Conservation (phyloP, 2,888 invertebrate species). For the Tricholauxania praeusta region DNA sequence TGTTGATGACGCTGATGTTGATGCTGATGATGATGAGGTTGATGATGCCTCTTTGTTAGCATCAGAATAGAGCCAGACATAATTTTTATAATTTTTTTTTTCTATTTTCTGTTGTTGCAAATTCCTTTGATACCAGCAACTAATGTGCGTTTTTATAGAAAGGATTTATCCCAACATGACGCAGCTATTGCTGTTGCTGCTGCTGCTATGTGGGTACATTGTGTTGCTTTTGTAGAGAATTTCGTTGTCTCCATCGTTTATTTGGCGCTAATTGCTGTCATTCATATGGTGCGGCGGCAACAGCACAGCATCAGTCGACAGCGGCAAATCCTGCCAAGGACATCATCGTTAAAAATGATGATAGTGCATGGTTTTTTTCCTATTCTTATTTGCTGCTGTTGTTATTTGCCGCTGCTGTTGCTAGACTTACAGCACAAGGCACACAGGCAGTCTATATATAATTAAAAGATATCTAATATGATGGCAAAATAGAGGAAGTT, state of each 20-base stretch:
- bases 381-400: background rate
- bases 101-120: too few species aligned
- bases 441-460: too few species aligned
- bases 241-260: background rate
- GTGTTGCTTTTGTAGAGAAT: background rate
- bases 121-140: too few species aligned
- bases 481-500: too few species aligned
- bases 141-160: too few species aligned
- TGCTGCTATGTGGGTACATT: background rate
- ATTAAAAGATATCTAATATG: too few species aligned
- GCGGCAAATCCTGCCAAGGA: constrained; percentile 11
- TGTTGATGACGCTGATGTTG: background rate
- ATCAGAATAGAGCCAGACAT: constrained; percentile 29
- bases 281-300: constrained; percentile 39
- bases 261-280: constrained; percentile 22
- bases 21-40: constrained; percentile 29
- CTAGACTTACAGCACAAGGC: background rate
- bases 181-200: background rate
- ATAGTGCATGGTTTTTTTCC: constrained; percentile 11
- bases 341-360: constrained; percentile 26
- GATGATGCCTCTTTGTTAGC: constrained; percentile 31
- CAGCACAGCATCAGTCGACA: background rate
- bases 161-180: too few species aligned
- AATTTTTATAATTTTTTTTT: too few species aligned
- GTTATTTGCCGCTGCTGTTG: background rate